Evolutionary conservation across 1,140 invertebrate species (phyloP), one percentile per base, ranked within the genome.

Genomic region (Leptinotarsa lineolata): DNA sequence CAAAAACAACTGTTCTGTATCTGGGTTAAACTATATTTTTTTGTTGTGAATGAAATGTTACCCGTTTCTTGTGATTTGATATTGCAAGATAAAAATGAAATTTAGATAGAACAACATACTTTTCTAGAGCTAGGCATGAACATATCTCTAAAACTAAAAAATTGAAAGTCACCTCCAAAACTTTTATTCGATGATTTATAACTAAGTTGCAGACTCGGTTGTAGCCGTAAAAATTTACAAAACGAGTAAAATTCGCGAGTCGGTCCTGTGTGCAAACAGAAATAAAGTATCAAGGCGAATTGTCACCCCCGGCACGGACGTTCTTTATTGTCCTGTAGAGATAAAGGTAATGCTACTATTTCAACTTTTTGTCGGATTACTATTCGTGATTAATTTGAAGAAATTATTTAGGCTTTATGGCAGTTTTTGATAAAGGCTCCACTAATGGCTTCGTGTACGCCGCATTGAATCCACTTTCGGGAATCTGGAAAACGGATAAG

Each of bases 281-380:
- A 22, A 59, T 58, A 39, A 69, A 69, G 21, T 46, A 69, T 69
- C 45, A 63, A 63, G 70, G 18, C 48, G 59, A 63, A 71, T 71
- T 71, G 70, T 65, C 70, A 71, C 30, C 61, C 70, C 20, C 18
- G 24, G 58, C 70, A 71, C 70, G 70, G 70, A 71, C 18, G 30
- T 63, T 48, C 60, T 71, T 71, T 71, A 71, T 71, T 71, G 70
- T 65, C 39, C 24, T 46, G 59, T 24, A 24, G 54, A 65, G 70
- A 71, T 64, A 71, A 71, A 71, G 70, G 70, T 71, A 48, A 63
- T 60, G 46, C 69, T 61, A 60, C 39, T 61, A 70, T 70, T 71
- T 63, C 59, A 65, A 64, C 61, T 71, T 71, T 70, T 71, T 71
- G 30, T 30, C 59, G 18, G 59, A 58, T n/a, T 16, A 54, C 44